These are phyloP conservation scores for Temnothorax rugatulus DNA, from an alignment of 2,888 invertebrate species.

Conservation along the genomic window DNA sequence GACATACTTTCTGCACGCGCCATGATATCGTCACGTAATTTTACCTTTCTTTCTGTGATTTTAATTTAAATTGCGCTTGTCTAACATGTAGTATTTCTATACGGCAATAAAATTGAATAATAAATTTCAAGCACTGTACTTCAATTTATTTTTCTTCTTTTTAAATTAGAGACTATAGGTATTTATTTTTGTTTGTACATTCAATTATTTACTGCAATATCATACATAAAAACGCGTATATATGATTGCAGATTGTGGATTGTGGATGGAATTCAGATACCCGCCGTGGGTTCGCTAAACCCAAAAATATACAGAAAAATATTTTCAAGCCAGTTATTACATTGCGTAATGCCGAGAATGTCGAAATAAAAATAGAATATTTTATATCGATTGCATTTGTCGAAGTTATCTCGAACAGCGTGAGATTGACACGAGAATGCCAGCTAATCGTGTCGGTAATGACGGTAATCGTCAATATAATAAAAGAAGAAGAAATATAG, in stretches of 20 bases:
- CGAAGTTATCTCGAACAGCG: not conserved
- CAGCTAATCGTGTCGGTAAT: not conserved
- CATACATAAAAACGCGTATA: not conserved
- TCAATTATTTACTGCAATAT: not conserved
- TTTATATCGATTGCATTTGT: not conserved
- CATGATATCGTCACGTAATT: not conserved
- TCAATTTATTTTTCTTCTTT: not conserved
- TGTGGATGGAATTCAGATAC: not conserved
- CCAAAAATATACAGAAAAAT: not conserved
- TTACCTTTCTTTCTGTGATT: not conserved
- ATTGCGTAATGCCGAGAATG: not conserved
- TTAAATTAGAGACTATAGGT: not conserved
- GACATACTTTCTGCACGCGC: not conserved
- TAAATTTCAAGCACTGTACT: not conserved
- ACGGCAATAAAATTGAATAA: not conserved
- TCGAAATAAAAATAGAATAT: not conserved
- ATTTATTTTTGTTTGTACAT: not conserved
- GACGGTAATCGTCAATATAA: not conserved
- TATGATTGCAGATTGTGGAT: not conserved
- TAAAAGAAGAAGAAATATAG: not conserved
- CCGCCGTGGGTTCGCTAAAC: not conserved
- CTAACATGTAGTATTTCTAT: not conserved
- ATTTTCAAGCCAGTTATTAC: not conserved
- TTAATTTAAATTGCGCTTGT: not conserved
- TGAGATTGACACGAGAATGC: slow-evolving; percentile 5